Conservation (phyloP, 2,797 vertebrate species). For the Percopsis omiscomaycus region DNA sequence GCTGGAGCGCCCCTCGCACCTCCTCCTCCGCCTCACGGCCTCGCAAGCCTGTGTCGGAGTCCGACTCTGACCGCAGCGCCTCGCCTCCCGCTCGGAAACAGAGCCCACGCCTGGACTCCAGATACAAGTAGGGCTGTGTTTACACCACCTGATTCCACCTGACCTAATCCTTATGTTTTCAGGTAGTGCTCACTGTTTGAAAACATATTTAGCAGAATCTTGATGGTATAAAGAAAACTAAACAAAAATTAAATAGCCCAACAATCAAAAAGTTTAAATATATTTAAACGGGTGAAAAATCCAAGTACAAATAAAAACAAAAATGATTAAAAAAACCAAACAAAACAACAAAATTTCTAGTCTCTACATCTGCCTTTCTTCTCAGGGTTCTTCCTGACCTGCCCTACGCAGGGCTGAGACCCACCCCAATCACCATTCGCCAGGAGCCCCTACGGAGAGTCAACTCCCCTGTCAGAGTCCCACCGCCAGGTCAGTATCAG, state of each 20-base stretch:
- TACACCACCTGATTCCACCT: not conserved
- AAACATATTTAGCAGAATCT: too few relatives aligned
- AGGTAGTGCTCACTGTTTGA: too few relatives aligned
- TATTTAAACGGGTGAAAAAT: too few relatives aligned
- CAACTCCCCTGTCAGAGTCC: conserved; percentile 70
- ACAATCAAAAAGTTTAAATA: too few relatives aligned
- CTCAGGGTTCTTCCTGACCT: conserved; percentile 76
- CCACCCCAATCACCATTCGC: conserved; percentile 63
- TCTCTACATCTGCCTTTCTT: not conserved
- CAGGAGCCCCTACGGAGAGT: conserved; percentile 63
- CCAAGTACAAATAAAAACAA: too few relatives aligned
- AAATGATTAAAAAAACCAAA: too few relatives aligned
- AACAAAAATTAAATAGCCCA: too few relatives aligned
- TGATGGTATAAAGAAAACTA: too few relatives aligned
- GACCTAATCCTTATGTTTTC: too few relatives aligned
- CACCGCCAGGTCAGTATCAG: conserved; percentile 63
- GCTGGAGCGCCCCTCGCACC: conserved; percentile 45
- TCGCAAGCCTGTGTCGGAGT: conserved; percentile 75
- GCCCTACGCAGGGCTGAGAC: conserved; percentile 41
- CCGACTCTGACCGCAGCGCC: conserved; percentile 74
- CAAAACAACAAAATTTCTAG: too few relatives aligned
- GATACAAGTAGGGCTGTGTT: conserved; percentile 75
- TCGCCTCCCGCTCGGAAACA: conserved; percentile 62
- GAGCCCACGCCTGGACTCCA: conserved; percentile 59
- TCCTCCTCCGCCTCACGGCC: conserved; percentile 70